Base-by-base conservation (phyloP, 30 jellyfish, hydroid and myxozoan species). In the Aurelia sp. region DNA sequence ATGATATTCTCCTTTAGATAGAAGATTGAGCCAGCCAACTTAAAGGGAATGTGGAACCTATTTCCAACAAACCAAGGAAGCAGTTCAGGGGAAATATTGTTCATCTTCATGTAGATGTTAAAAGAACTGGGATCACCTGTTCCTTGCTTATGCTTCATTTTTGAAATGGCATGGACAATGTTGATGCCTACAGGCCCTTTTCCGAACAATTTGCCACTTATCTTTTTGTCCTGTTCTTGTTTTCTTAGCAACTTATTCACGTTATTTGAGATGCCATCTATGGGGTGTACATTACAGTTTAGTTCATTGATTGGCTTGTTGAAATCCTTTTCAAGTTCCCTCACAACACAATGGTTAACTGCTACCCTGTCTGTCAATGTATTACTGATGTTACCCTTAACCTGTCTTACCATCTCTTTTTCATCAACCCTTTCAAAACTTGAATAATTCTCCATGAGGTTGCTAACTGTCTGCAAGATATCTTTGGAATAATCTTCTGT, bases 331-430 rank as follows among this genome's bases (percentile, higher is more conserved):
- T n/a, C n/a, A n/a, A n/a, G n/a, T n/a, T n/a, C n/a, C 38, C 86
- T 31, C 17, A 72, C 83, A 72, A 72, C 72, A 72, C 83, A 72
- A 20, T 72, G 83, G 35, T 72, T 72, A 20, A 72, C 72, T 3
- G 76, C 83, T 9, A 60, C 89, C 61, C 81, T 78, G 31, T 52
- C 89, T 21, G 89, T 78, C 38, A 78, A 55, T 18, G 89, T 78
- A 53, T 64, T 58, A 30, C 40, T 38, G 31, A 53, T 58, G 89
- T 48, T 51, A 48, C 47, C 31, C 67, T 50, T 33, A 24, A 8
- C 80, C 31, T 60, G 18, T 24, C 48, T 58, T 35, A 35, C 47
- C 47, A 35, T 35, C 47, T 35, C 47, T 35, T 35, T 5, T 35
- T 35, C 47, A 5, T 35, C 65, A 30, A 78, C 30, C 35, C 16